phyloP scores from a whole-genome alignment of 92 coral and sea anemone genomes.

The Pocillopora meandrina region DNA sequence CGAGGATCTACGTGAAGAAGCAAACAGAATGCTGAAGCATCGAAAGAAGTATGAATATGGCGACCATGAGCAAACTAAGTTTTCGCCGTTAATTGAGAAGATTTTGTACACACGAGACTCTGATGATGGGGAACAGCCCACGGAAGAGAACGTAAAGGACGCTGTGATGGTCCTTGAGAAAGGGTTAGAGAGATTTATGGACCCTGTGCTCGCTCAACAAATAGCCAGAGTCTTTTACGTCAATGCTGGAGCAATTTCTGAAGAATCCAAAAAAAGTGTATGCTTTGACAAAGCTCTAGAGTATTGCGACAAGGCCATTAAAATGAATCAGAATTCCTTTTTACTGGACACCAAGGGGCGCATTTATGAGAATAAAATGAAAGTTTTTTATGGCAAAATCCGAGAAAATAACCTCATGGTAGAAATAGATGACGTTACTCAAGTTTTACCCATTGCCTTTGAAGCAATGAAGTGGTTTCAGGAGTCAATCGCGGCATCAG shows the following conservation, averaged over 20 bases:
- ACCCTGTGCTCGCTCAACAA: constrained; percentile 50
- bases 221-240: constrained; percentile 53
- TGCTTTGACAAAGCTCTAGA: constrained; percentile 11
- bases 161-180: constrained; percentile 38
- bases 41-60: constrained; percentile 51
- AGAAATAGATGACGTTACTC: neutral
- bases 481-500: constrained; percentile 14
- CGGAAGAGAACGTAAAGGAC: constrained; percentile 22
- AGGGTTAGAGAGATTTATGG: constrained; percentile 41
- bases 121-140: neutral
- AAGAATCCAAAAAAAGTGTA: neutral
- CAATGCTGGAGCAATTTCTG: constrained; percentile 19
- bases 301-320: neutral
- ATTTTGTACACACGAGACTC: constrained; percentile 24
- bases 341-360: constrained; percentile 56
- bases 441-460: constrained; percentile 16
- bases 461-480: constrained; percentile 28
- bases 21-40: constrained; percentile 43
- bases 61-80: constrained; percentile 38
- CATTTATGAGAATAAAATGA: constrained; percentile 37
- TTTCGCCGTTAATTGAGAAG: constrained; percentile 53
- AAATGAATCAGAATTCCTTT: constrained; percentile 11
- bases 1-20: constrained; percentile 11
- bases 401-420: neutral
- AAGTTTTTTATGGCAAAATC: constrained; percentile 4